phyloP scores from a whole-genome alignment of 1,140 invertebrate species.

The Drosophila dunni region DNA sequence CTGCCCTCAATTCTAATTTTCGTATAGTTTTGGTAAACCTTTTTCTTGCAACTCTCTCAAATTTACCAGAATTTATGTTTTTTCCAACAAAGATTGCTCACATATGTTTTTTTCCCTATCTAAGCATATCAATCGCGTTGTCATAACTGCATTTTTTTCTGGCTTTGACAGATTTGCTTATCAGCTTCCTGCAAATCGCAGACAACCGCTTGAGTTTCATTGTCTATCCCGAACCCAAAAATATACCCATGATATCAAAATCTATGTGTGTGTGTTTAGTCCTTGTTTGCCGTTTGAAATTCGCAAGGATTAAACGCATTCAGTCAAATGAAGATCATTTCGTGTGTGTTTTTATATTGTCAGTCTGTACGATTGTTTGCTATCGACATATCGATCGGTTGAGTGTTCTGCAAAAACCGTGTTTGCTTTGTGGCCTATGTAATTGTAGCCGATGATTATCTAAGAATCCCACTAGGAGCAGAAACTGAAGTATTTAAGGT shows the following conservation, averaged over 20 bases:
- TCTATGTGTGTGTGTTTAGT: constrained; percentile 28
- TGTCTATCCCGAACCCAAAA: constrained; percentile 42
- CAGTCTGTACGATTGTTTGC: constrained; percentile 55
- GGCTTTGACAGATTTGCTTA: constrained; percentile 70
- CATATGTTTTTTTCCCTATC: constrained; percentile 8
- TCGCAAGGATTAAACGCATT: constrained; percentile 77
- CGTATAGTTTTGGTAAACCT: too few relatives aligned
- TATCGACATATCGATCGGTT: constrained; percentile 56
- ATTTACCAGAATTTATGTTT: too few relatives aligned
- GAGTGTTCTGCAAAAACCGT: constrained; percentile 53
- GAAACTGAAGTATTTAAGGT: constrained; percentile 6
- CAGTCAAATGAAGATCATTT: constrained; percentile 69
- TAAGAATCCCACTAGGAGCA: constrained; percentile 1
- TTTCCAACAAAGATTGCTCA: constrained; percentile 1
- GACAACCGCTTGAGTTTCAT: constrained; percentile 29
- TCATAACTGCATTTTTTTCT: constrained; percentile 68
- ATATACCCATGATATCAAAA: constrained; percentile 14
- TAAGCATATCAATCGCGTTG: constrained; percentile 63
- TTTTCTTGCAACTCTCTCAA: too few relatives aligned
- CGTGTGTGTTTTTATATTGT: constrained; percentile 58
- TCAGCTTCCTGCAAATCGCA: constrained; percentile 72
- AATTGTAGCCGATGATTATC: constrained; percentile 79
- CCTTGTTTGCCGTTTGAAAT: constrained; percentile 57
- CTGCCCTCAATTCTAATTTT: too few relatives aligned
- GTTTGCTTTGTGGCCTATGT: constrained; percentile 80